Percentiles rank a stretch among this genome's conserved stretches.
phyloP scores from a whole-genome alignment of 2,797 vertebrate genomes.

The Parotocinclus haroldoi region DNA sequence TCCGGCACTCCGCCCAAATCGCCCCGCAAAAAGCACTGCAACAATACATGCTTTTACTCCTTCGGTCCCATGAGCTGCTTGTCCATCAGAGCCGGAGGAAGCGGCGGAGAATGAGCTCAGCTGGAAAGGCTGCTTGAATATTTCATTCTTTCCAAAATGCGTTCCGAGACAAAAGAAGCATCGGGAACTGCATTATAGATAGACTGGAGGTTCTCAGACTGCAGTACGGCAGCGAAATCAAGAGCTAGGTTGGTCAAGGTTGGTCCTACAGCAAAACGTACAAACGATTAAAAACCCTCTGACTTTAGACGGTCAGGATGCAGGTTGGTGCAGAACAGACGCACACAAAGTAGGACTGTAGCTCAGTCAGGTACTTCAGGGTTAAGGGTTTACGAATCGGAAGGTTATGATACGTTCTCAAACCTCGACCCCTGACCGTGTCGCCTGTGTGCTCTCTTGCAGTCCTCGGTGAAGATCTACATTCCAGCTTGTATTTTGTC shows the following conservation, averaged over 20 bases:
- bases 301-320: no score
- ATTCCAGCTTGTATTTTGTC: constrained; percentile 98
- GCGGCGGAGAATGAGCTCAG: constrained; percentile 22
- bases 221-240: no score
- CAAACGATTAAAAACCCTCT: no score
- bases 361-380: no score
- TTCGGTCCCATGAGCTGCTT: not conserved
- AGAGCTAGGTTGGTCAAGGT: no score
- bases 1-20: no score
- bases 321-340: no score
- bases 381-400: no score
- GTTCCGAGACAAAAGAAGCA: constrained; percentile 35
- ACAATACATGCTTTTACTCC: constrained; percentile 3
- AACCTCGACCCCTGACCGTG: not conserved
- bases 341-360: no score
- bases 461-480: constrained; percentile 98
- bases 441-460: constrained; percentile 50
- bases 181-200: constrained; percentile 18
- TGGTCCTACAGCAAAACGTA: no score
- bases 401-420: no score
- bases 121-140: constrained; percentile 25
- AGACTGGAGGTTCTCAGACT: not conserved
- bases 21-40: constrained; percentile 4
- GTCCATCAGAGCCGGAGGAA: constrained; percentile 31
- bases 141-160: constrained; percentile 23